phyloP scores from a whole-genome alignment of 2,888 invertebrate species.

The Lithophane ornitopus region DNA sequence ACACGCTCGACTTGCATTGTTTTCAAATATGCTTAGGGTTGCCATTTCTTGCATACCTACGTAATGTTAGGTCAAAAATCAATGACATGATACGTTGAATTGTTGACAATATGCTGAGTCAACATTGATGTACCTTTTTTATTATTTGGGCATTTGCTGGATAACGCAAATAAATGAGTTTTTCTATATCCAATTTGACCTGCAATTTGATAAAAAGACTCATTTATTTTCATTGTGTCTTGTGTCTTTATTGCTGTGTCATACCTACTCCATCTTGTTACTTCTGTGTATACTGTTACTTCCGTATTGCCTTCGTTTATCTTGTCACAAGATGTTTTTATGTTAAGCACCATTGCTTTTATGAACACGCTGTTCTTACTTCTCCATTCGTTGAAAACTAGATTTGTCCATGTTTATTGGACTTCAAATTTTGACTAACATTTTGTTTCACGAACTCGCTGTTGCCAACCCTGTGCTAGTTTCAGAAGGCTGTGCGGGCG shows the following conservation, averaged over 20 bases:
- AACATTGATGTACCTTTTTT: background rate
- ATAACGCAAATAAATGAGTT: slow-evolving; percentile 15
- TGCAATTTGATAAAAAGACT: background rate
- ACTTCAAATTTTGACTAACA: background rate
- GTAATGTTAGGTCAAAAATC: background rate
- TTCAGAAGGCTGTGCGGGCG: slow-evolving; percentile 57
- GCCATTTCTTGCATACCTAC: slow-evolving; percentile 21
- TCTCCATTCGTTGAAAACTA: background rate
- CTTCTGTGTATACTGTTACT: background rate
- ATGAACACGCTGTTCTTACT: too few species aligned
- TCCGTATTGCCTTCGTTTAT: background rate
- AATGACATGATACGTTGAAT: too few species aligned
- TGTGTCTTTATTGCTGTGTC: background rate
- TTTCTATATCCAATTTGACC: background rate
- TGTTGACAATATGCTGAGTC: background rate
- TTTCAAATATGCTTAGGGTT: slow-evolving; percentile 57
- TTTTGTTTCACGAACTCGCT: background rate
- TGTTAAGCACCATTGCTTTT: background rate
- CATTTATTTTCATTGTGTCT: background rate
- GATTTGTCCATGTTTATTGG: background rate
- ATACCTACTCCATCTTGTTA: background rate
- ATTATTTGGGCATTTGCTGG: slow-evolving; percentile 4
- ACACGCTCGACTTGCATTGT: slow-evolving; percentile 61
- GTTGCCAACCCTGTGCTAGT: slow-evolving; percentile 45
- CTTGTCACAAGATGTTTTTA: background rate